Base-by-base conservation (phyloP, 30 jellyfish, hydroid and myxozoan species). In the Hydra vulgaris region DNA sequence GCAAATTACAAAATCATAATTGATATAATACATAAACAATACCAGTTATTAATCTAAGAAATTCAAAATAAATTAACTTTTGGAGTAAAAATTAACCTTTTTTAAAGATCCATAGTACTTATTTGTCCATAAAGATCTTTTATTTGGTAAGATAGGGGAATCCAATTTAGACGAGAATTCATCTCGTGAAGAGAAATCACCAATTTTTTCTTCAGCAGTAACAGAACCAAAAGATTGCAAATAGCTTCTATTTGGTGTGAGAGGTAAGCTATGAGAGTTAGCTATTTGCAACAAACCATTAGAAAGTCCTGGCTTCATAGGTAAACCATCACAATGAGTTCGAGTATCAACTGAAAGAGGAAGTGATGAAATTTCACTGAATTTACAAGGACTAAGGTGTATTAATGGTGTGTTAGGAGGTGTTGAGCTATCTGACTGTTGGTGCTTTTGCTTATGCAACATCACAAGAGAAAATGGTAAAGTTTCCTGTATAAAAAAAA, bases 211-310 rank as follows among this genome's bases (percentile, higher is more conserved):
- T 53, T 78, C 85, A 23, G 85, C 82, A 20, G 85, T 78, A 17
- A 54, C 27, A 27, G 7, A 22, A 12, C 85, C 85, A 18, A 27
- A 40, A 15, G 85, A 52, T 25, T 67, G 56, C 20, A 23, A 75
- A 53, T 25, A 40, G 54, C 26, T 24, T 66, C 23, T 19, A 68
- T 3, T 68, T 20, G 75, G 75, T 0, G 85, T 24, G 15, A 54
- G 67, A 23, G 87, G 84, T 1, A 74, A 61, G 18, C 22, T 67
- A 17, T 22, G 84, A 53, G 21, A 19, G 1, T 76, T 76, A 19
- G 85, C 87, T 26, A 80, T 80, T 82, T 80, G 87, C 70, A 80
- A 26, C 70, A 80, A 52, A 3, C 87, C 87, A 61, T 78, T 78
- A 19, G 55, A 23, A 12, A 78, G 68, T 8, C 83, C 71, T 17